These are phyloP conservation scores for Poecilia gillii DNA, from an alignment of 2,797 vertebrate species.

Conservation along the genomic window DNA sequence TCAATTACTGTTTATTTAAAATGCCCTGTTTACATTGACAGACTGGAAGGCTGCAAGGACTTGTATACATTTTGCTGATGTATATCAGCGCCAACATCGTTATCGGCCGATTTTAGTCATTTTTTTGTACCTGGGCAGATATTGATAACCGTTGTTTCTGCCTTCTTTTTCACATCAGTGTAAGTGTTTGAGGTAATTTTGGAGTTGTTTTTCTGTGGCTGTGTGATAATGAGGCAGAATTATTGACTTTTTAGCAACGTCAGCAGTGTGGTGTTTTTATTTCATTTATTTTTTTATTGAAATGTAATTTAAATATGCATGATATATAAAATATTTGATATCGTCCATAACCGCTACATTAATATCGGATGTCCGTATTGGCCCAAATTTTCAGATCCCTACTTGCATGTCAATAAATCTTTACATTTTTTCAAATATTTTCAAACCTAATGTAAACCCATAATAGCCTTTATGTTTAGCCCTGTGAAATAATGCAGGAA, in stretches of 20 bases:
- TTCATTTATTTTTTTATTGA: not conserved
- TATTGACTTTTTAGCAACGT: not conserved
- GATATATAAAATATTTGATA: not conserved
- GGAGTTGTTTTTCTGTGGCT: not conserved
- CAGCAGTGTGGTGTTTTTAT: not conserved
- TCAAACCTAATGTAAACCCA: not conserved
- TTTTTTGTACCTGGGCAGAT: not conserved
- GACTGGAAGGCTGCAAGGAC: not conserved
- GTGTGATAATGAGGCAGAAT: no score
- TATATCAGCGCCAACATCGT: not conserved
- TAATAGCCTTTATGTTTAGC: not conserved
- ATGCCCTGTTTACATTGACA: not conserved
- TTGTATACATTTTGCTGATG: not conserved
- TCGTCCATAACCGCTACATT: not conserved
- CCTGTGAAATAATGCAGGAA: not conserved
- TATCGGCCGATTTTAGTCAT: not conserved
- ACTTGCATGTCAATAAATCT: not conserved
- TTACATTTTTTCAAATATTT: not conserved
- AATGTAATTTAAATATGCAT: not conserved
- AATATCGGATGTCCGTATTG: not conserved
- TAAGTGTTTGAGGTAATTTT: not conserved
- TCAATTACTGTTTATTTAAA: not conserved
- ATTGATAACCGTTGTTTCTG: not conserved
- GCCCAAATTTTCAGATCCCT: not conserved
- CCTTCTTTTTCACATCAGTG: not conserved